Evolutionary conservation across 2,888 invertebrate genomes (phyloP), one percentile per base, ranked within the genome.

Genomic region (Hemicrepidius hirtus): DNA sequence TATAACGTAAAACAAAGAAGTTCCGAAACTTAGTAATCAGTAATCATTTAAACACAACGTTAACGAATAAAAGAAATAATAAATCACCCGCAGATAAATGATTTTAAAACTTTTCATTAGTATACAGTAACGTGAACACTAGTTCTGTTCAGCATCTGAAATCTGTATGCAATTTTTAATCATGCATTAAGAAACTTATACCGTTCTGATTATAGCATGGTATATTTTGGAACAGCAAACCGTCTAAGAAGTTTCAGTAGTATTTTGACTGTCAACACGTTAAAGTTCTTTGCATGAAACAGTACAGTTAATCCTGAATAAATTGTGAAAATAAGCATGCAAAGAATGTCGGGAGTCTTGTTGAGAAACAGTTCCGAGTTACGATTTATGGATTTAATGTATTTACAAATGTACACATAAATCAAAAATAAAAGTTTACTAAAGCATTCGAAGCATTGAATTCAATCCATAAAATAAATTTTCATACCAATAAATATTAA

Each of bases 401-500:
- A 65, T 37, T 40, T 50, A 20, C 32, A 20, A 53, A 44, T 24
- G 64, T 10, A 35, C 13, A 35, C 50, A 65, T 65, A 65, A 65
- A 65, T 65, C 64, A 65, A 35, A 63, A 41, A 65, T 37, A 50
- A 37, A 50, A 65, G 49, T 46, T 63, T 49, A 35, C 35, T 35
- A 49, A 49, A 65, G 64, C 18, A 35, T 65, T 49, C 50, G 50
- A 37, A 37, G 50, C 50, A 65, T 65, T 65, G 60, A 68, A 59
- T 50, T 60, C 49, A 12, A 63, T 64, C 53, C 32, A 64, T 69
- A 53, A 63, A 53, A 64, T 69, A 69, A 69, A 69, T 64, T 68
- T 62, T 67, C 67, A 20, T 57, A 46, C 55, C 57, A 28, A 57
- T 67, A 73, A 73, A 75, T 70, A 73, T 59, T 73, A 70, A 75